Base-by-base conservation (phyloP, 2,888 invertebrate species). In the Rhyacophila evoluta region DNA sequence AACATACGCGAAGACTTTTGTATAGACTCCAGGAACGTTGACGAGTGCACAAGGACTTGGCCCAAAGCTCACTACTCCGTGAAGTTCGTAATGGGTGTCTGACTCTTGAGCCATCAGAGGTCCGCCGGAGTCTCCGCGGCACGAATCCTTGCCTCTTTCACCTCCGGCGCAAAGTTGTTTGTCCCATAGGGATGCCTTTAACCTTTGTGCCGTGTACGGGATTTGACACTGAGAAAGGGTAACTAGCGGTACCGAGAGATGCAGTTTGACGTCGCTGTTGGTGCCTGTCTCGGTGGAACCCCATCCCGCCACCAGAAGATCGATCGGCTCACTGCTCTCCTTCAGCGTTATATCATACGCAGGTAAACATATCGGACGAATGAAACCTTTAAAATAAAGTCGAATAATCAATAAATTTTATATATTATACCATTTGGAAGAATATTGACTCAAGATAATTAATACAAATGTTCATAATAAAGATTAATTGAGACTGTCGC, bases 91-190 rank as follows among this genome's bases (percentile, higher is more conserved):
- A 15, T 75, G 67, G 10, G 70, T 84, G 15, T 78, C 82, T 10
- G 84, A 72, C 2, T 81, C 83, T 12, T 83, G 82, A 10, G 81
- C 78, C 87, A 91, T 91, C 8, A 92, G 85, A 0, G 92, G 92
- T 0, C 92, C 92, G 1, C 92, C 92, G 74, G 91, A 91, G 81
- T 92, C 92, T 0, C 92, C 91, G 19, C 87, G 83, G 81, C 92
- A 92, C 0, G 92, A 90, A 83, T 91, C 91, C 81, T 86, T 86
- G 0, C 87, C 88, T 55, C 83, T 84, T 71, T 85, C 85, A 1
- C 91, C 91, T 1, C 91, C 91, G 2, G 91, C 90, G 83, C 91
- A 92, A 12, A 91, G n/a, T 78, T 87, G 87, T 1, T 84, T 83
- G 0, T 82, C 77, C 85, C 85, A 85, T 6, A 87, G 75, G 0